Base-by-base conservation (phyloP, 2,797 vertebrate genomes). In the Leptatherina wallacei region DNA sequence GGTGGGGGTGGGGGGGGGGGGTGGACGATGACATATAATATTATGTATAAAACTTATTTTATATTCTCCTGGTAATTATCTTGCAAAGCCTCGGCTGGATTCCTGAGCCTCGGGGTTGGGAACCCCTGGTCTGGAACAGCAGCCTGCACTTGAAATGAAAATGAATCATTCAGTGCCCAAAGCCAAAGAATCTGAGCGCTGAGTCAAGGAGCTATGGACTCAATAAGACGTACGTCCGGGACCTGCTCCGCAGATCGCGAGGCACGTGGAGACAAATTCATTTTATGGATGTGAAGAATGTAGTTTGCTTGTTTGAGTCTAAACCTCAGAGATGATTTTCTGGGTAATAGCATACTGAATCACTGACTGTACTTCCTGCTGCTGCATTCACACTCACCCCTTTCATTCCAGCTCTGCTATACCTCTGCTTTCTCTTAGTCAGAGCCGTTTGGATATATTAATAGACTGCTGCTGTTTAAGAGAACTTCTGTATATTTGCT, bases 301-400 rank as follows among this genome's bases (percentile, higher is more conserved):
- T 16, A 54, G 55, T 73, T 27, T 20, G 22, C 57, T 73, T 69
- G 61, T 77, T 67, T 65, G 36, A 78, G 61, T 71, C 75, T 44
- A 71, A 75, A 36, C 59, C 54, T 36, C 52, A n/a, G 61, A 36
- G 69, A 65, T 76, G 79, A 88, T 77, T 71, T 85, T 73, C 69
- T 78, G 61, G 59, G 27, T 71, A 58, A 69, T 69, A 58, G 61
- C 52, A 52, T 38, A 52, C 52, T 49, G 63, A 62, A 73, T 75
- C 80, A 81, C 30, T 64, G 78, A 71, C 68, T 66, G 24, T 22
- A 69, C 49, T 71, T 61, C 66, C 61, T 33, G 27, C 57, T 51
- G 54, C 24, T 71, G 55, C 33, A 67, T 52, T 55, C 64, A 59
- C 33, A 67, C 56, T 55, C 64, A 55, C 61, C 20, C 49, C 49